Evolutionary conservation across 2,113 vertebrate species (phyloP).

Genomic region (Cynocephalus volans): DNA sequence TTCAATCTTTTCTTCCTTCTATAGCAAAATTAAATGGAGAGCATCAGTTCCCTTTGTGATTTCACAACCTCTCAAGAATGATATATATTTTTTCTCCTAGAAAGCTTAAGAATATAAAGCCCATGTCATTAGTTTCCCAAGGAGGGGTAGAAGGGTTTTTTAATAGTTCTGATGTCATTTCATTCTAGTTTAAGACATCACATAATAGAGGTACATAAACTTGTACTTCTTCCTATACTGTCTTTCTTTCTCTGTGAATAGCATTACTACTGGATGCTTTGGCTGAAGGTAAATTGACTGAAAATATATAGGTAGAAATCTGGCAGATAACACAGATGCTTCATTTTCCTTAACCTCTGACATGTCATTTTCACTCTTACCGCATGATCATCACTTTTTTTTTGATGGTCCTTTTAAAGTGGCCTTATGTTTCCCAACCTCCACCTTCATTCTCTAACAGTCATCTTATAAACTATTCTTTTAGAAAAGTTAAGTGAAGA

Average conservation of each 20-base stretch:
- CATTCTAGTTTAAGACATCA: background rate
- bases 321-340: background rate
- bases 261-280: background rate
- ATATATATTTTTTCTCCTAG: background rate
- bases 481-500: background rate
- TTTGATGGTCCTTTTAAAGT: background rate
- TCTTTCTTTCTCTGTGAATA: background rate
- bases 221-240: background rate
- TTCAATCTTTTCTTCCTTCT: background rate
- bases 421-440: background rate
- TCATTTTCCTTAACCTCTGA: background rate
- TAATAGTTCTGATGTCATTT: background rate
- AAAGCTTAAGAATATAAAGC: background rate
- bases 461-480: background rate
- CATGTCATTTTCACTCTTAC: background rate
- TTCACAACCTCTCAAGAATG: background rate
- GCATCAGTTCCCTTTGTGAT: background rate
- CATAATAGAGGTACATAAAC: background rate
- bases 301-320: background rate
- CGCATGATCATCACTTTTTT: background rate
- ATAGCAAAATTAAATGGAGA: slow-evolving; percentile 2
- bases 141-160: background rate
- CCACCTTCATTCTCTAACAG: background rate
- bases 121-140: background rate
- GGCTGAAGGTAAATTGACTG: background rate